Evolutionary conservation across 2,888 invertebrate species (phyloP).

Genomic region (Drosophila birchii): DNA sequence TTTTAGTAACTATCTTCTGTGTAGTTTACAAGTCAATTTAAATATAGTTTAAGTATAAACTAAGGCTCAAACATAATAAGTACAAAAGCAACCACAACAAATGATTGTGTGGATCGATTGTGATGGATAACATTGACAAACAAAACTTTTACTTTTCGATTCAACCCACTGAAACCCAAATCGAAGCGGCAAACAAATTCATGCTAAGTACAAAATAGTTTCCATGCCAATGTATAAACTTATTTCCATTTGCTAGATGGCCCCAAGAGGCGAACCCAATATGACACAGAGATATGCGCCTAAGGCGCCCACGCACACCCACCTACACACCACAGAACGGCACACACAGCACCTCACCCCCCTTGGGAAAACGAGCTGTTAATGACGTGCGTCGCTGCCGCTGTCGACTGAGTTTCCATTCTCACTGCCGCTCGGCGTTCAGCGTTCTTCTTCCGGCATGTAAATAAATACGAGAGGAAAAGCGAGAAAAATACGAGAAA

Average conservation of each 20-base stretch:
- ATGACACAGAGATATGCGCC: conserved; percentile 41
- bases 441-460: conserved; percentile 71
- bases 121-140: conserved; percentile 14
- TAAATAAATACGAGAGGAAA: conserved; percentile 68
- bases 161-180: conserved; percentile 9
- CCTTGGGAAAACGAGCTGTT: conserved; percentile 57
- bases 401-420: conserved; percentile 32
- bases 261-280: conserved; percentile 40
- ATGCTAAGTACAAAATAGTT: conserved; percentile 53
- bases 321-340: conserved; percentile 16
- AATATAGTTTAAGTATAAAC: background rate
- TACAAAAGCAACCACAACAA: background rate
- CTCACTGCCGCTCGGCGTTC: conserved; percentile 48
- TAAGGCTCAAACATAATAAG: background rate
- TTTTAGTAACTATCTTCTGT: no score
- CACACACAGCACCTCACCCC: conserved; percentile 10
- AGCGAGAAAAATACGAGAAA: conserved; percentile 18
- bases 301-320: conserved; percentile 25
- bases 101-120: conserved; percentile 1
- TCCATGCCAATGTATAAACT: conserved; percentile 50
- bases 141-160: conserved; percentile 15
- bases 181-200: conserved; percentile 29
- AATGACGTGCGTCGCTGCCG: conserved; percentile 64
- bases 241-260: conserved; percentile 51
- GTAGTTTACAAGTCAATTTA: no score